phyloP scores from a whole-genome alignment of 2,113 vertebrate genomes.

The Poecilia latipinna region DNA sequence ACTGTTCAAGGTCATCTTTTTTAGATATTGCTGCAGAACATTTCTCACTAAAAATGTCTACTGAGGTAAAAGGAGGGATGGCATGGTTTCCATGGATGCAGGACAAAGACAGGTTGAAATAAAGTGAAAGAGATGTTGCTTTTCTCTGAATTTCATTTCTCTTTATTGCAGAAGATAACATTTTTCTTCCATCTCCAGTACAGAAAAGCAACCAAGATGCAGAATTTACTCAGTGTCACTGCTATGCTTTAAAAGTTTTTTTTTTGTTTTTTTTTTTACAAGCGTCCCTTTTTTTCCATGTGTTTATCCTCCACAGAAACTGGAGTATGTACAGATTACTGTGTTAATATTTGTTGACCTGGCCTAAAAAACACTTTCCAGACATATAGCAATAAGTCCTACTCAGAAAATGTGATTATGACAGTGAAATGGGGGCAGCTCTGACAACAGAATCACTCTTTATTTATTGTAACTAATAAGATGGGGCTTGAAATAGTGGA shows the following conservation, averaged over 20 bases:
- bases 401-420: conserved; percentile 44
- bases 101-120: conserved; percentile 47
- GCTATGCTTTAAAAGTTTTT: not conserved
- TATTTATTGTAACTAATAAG: conserved; percentile 43
- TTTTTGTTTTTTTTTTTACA: not conserved
- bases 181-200: not conserved
- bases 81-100: conserved; percentile 71
- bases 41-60: conserved; percentile 32
- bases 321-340: conserved; percentile 6
- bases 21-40: conserved; percentile 38
- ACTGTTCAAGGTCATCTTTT: conserved; percentile 65
- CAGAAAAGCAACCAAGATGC: not conserved
- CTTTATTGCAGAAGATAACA: not conserved
- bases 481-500: not conserved
- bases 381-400: conserved; percentile 27
- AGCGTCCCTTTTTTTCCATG: not conserved
- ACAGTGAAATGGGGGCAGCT: conserved; percentile 9
- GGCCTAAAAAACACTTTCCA: conserved; percentile 13
- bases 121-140: not conserved
- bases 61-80: conserved; percentile 20
- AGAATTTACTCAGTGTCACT: not conserved
- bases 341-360: conserved; percentile 28
- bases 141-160: not conserved
- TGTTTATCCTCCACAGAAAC: conserved; percentile 5
- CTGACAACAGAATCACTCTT: conserved; percentile 41